Conservation (phyloP, 1,140 invertebrate species). For the Scylla paramamosain region DNA sequence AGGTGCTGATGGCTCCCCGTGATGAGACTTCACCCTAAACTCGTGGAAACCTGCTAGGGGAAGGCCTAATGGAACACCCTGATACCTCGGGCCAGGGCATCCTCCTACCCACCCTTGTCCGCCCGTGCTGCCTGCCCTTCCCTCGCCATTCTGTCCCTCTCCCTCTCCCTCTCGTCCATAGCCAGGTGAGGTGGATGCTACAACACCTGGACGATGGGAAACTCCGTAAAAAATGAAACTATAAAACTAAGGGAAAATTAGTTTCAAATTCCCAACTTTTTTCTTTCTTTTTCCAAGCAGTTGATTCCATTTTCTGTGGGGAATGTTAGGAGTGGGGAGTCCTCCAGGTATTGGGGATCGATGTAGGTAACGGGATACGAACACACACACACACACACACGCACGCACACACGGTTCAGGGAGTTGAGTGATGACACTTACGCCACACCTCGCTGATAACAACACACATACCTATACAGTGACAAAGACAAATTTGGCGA, state of each 20-base stretch:
- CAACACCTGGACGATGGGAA: slow-evolving; percentile 1
- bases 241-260: neutral
- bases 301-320: neutral
- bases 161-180: neutral
- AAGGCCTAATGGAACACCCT: neutral
- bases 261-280: neutral
- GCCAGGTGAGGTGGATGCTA: neutral
- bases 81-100: neutral
- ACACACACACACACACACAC: no score
- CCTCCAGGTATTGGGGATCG: neutral
- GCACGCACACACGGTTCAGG: no score
- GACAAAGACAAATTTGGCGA: neutral
- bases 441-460: no score
- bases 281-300: neutral
- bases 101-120: neutral
- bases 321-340: neutral
- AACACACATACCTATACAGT: no score
- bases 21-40: neutral
- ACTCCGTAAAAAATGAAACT: neutral
- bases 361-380: neutral
- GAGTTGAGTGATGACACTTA: no score
- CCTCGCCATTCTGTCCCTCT: neutral
- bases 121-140: neutral
- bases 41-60: neutral
- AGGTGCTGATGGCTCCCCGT: neutral